phyloP scores from a whole-genome alignment of 2,113 vertebrate species.

The Ammodytes dubius region DNA sequence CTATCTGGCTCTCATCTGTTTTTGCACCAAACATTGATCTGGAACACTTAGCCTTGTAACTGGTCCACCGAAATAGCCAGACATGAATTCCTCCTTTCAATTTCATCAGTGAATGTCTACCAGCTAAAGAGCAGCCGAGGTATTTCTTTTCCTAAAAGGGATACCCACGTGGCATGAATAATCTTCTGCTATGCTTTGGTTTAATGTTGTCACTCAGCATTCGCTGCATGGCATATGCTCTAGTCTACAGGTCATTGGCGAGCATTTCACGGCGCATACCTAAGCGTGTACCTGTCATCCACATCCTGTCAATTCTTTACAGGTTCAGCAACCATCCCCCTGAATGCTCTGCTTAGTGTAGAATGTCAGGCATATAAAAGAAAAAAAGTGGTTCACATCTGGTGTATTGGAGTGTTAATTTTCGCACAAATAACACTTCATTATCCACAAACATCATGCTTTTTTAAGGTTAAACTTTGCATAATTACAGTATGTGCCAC shows the following conservation, averaged over 20 bases:
- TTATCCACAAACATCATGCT: not conserved
- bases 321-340: slow-evolving; percentile 8
- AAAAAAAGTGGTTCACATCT: slow-evolving; percentile 18
- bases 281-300: slow-evolving; percentile 33
- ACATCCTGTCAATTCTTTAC: slow-evolving; percentile 1
- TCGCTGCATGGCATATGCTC: not conserved
- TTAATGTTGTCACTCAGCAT: slow-evolving; percentile 27
- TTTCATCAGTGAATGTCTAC: not conserved
- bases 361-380: not conserved
- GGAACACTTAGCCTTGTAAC: not conserved
- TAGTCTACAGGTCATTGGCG: slow-evolving; percentile 23
- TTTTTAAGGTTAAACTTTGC: not conserved
- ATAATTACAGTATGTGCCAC: not conserved
- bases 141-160: not conserved
- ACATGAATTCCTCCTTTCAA: not conserved
- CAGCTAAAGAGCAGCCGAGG: not conserved
- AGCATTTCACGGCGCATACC: slow-evolving; percentile 21
- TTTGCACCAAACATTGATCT: not conserved
- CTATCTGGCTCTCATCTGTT: not conserved
- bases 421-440: not conserved
- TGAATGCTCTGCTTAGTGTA: not conserved
- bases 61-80: not conserved
- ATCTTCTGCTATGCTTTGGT: not conserved
- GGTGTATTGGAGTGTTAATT: not conserved
- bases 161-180: not conserved